phyloP scores from a whole-genome alignment of 2,888 invertebrate species.

The Ochropleura leucogaster region DNA sequence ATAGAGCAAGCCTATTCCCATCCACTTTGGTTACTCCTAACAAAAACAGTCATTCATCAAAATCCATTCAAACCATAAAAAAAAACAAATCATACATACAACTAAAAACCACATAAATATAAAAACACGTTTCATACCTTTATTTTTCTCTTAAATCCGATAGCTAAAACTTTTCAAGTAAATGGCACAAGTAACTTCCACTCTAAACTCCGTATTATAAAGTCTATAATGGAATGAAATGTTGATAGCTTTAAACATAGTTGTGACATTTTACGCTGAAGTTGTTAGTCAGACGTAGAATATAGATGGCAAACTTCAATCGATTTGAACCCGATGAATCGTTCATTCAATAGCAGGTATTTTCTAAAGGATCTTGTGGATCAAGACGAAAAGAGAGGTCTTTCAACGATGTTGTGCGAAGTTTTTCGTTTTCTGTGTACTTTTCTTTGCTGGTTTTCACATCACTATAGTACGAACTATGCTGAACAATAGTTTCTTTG shows the following conservation, averaged over 20 bases:
- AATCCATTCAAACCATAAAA: not conserved
- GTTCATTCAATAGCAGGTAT: constrained; percentile 39
- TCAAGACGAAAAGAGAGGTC: not conserved
- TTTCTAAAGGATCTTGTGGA: constrained; percentile 25
- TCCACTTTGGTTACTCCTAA: not conserved
- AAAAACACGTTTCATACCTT: constrained; percentile 5
- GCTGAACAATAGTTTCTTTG: no score
- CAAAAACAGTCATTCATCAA: not conserved
- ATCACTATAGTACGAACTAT: no score
- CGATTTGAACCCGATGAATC: constrained; percentile 44
- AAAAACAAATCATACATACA: no score
- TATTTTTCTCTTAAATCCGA: constrained; percentile 13
- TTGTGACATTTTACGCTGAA: constrained; percentile 30
- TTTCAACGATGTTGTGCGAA: not conserved
- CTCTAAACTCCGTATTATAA: not conserved
- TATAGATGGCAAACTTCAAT: constrained; percentile 32
- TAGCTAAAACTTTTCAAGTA: constrained; percentile 8
- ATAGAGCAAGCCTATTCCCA: no score
- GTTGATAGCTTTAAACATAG: constrained; percentile 21
- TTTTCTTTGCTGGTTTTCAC: not conserved
- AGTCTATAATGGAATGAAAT: constrained; percentile 7
- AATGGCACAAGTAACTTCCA: constrained; percentile 12
- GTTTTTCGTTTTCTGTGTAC: constrained; percentile 1
- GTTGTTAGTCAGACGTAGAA: constrained; percentile 38
- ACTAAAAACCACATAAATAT: not conserved